Evolutionary conservation across 2,797 vertebrate species (phyloP).

Genomic region (Naso thynnoides): DNA sequence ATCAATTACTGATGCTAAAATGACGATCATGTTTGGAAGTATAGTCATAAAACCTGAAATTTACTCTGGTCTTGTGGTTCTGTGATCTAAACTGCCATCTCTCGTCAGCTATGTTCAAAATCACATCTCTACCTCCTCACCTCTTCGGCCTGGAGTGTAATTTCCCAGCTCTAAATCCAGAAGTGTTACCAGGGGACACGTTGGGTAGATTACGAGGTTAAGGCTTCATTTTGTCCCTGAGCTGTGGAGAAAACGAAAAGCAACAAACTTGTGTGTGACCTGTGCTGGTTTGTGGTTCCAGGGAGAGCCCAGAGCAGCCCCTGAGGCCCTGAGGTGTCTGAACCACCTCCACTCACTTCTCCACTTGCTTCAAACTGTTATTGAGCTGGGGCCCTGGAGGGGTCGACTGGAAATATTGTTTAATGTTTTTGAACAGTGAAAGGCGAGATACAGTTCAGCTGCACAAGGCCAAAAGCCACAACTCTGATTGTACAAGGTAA

Average conservation of each 20-base stretch:
- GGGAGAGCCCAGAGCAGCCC: conserved; percentile 77
- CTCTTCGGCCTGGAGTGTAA: conserved; percentile 78
- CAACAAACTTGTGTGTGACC: conserved; percentile 86
- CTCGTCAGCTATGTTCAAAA: conserved; percentile 62
- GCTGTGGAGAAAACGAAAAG: conserved; percentile 82
- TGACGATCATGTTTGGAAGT: conserved; percentile 35
- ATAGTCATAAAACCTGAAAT: conserved; percentile 42
- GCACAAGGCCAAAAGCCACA: conserved; percentile 70
- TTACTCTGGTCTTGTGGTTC: conserved; percentile 30
- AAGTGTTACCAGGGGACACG: conserved; percentile 83
- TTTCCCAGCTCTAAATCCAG: conserved; percentile 85
- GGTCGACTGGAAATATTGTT: conserved; percentile 83
- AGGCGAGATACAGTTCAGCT: conserved; percentile 74
- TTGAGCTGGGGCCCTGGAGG: conserved; percentile 84
- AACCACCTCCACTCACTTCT: conserved; percentile 80
- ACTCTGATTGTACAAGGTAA: conserved; percentile 60
- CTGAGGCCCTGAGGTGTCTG: conserved; percentile 82
- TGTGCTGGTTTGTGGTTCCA: conserved; percentile 83
- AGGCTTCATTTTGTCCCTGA: conserved; percentile 89
- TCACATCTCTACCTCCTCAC: conserved; percentile 66
- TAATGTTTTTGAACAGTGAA: conserved; percentile 79
- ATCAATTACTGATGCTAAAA: conserved; percentile 34
- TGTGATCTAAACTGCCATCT: conserved; percentile 57
- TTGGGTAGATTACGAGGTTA: conserved; percentile 89
- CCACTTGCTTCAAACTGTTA: conserved; percentile 83